A percentile compares a stretch with the other conserved stretches of the same genome.
Conservation (phyloP, 2,888 invertebrate genomes). For the Drosophila quasianomalipes region DNA sequence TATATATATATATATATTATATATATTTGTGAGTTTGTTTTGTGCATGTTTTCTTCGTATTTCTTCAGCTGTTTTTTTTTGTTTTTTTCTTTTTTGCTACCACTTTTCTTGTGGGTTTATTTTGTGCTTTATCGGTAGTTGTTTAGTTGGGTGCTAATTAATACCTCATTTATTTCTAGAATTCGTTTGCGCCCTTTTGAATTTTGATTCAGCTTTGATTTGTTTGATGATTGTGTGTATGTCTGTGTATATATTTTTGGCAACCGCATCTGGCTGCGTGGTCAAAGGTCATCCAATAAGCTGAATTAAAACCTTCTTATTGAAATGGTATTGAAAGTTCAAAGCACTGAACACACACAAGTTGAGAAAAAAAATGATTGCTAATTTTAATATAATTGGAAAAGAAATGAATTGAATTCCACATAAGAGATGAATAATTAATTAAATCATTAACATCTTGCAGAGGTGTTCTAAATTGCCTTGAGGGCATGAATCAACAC, state of each 20-base stretch:
- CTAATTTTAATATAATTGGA: neutral
- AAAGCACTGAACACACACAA: conserved; percentile 3
- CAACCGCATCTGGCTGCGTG: neutral
- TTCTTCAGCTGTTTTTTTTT: conserved; percentile 7
- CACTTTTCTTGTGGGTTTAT: conserved; percentile 34
- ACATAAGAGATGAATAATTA: neutral
- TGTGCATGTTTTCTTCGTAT: conserved; percentile 36
- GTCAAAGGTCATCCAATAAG: conserved; percentile 19
- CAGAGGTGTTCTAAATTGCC: neutral
- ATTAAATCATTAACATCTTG: neutral
- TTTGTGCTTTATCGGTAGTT: conserved; percentile 46
- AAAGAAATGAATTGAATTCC: neutral
- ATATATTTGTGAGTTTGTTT: conserved; percentile 23
- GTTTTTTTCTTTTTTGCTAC: conserved; percentile 20
- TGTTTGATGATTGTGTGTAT: conserved; percentile 35
- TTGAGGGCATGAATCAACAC: neutral
- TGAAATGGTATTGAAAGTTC: conserved; percentile 8
- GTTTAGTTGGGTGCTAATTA: conserved; percentile 73
- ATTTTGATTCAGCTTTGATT: conserved; percentile 37
- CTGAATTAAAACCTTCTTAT: neutral
- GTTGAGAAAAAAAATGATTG: neutral
- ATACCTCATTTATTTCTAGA: conserved; percentile 71
- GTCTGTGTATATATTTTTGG: conserved; percentile 11
- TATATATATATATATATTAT: conserved; percentile 7
- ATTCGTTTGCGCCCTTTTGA: conserved; percentile 35